Conservation (phyloP, 2,113 vertebrate genomes). For the Panurus biarmicus region DNA sequence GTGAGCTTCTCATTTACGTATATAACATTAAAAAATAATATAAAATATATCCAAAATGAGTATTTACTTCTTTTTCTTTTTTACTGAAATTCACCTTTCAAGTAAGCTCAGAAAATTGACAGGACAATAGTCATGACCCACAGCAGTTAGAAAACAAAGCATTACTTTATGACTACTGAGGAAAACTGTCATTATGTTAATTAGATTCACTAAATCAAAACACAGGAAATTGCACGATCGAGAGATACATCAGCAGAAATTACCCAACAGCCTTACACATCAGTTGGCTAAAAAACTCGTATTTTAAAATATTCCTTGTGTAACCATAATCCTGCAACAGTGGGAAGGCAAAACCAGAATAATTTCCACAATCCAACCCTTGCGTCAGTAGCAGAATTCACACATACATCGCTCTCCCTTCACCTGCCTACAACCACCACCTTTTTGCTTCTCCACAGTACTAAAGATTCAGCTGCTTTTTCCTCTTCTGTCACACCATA, state of each 20-base stretch:
- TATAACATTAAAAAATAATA: background rate
- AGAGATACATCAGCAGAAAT: background rate
- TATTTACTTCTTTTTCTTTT: background rate
- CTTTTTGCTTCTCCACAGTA: background rate
- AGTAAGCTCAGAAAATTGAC: background rate
- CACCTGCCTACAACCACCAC: background rate
- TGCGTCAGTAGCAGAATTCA: background rate
- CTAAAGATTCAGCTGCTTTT: background rate
- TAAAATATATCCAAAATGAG: background rate
- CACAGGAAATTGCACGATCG: background rate
- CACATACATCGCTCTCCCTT: background rate
- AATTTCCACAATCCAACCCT: background rate
- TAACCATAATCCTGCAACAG: background rate
- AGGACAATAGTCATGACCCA: background rate
- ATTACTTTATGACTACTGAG: background rate
- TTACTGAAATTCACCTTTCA: background rate
- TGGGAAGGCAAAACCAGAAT: background rate
- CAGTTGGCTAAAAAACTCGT: background rate
- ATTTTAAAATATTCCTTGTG: background rate
- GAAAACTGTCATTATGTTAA: background rate
- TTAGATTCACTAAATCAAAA: constrained; percentile 22
- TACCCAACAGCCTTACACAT: background rate
- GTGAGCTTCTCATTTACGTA: background rate
- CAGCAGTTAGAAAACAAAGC: background rate
- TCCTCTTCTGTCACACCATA: background rate